These are phyloP conservation scores for Periphyllus acericola DNA, from an alignment of 2,888 invertebrate genomes.

Conservation along the genomic window DNA sequence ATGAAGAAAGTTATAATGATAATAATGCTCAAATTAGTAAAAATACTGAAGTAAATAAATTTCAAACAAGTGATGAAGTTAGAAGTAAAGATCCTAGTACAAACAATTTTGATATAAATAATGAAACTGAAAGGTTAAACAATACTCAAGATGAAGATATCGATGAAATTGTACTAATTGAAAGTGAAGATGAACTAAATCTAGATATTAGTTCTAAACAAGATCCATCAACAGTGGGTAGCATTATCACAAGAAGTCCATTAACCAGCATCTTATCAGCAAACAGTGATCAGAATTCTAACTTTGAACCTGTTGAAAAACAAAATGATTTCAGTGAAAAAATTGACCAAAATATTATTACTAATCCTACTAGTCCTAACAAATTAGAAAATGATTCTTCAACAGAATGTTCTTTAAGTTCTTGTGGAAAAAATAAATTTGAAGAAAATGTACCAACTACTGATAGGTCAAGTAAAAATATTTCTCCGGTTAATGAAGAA, in stretches of 20 bases:
- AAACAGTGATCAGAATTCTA: not conserved
- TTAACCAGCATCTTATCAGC: not conserved
- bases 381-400: conserved; percentile 27
- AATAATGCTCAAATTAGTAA: conserved; percentile 13
- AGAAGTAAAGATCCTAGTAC: not conserved
- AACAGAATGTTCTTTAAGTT: conserved; percentile 19
- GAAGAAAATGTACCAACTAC: not conserved
- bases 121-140: not conserved
- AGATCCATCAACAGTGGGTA: not conserved
- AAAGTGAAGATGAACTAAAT: conserved; percentile 21
- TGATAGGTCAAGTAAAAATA: not conserved
- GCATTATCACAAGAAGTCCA: not conserved
- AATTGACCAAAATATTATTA: not conserved
- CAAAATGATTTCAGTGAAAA: not conserved
- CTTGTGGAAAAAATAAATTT: not conserved
- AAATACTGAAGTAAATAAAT: not conserved
- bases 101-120: not conserved
- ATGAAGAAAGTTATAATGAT: conserved; percentile 13
- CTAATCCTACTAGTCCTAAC: not conserved
- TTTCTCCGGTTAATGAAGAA: not conserved
- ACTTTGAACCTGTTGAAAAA: not conserved
- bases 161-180: not conserved
- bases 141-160: not conserved
- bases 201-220: not conserved
- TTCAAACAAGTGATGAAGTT: not conserved